Percentiles rank a stretch among this genome's conserved stretches.
These are phyloP conservation scores for Microcebus griseorufus DNA, from an alignment of 2,113 vertebrate genomes.

Conservation along the genomic window DNA sequence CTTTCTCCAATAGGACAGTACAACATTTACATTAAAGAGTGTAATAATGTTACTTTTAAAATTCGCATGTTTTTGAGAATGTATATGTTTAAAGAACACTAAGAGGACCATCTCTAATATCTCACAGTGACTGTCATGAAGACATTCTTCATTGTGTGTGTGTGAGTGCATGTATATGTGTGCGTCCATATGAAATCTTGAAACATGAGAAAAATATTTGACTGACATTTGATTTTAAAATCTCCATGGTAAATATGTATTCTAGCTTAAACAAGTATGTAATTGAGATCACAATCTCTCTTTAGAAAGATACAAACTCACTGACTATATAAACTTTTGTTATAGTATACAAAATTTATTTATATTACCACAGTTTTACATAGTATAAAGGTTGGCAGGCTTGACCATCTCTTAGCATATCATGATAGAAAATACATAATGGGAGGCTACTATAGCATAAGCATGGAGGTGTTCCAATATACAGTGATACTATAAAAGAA, in stretches of 20 bases:
- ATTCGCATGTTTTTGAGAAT: neutral
- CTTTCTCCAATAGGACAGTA: accelerated
- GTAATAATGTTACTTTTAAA: neutral
- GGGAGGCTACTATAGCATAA: neutral
- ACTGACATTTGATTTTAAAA: neutral
- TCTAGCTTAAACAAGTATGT: neutral
- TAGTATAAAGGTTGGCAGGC: neutral
- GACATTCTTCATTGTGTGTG: neutral
- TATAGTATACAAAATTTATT: neutral
- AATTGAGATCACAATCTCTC: neutral
- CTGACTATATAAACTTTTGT: neutral
- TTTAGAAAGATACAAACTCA: neutral
- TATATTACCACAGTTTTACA: neutral
- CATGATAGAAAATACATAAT: neutral
- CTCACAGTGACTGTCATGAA: neutral
- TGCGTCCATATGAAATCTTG: neutral
- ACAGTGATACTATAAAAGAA: neutral
- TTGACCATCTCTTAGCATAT: neutral
- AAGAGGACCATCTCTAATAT: neutral
- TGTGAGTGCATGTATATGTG: neutral
- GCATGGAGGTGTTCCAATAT: accelerated
- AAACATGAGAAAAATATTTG: neutral
- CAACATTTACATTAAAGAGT: neutral
- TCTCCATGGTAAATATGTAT: neutral
- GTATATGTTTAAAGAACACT: neutral